Conservation (phyloP, 1,140 invertebrate genomes). For the Conus betulinus region DNA sequence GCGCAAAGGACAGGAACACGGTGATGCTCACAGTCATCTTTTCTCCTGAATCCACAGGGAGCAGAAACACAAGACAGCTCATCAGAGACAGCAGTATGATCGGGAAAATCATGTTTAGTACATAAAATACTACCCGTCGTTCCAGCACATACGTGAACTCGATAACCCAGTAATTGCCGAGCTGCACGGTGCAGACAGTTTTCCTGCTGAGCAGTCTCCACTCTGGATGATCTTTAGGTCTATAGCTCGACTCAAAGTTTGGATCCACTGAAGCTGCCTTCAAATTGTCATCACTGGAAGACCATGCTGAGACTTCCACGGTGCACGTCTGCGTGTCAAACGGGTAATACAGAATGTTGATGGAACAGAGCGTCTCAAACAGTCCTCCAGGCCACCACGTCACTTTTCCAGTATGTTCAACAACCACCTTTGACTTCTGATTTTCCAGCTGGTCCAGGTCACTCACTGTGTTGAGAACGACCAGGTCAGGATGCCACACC, state of each 20-base stretch:
- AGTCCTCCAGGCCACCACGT: conserved; percentile 15
- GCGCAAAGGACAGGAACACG: conserved; percentile 49
- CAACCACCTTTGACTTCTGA: neutral
- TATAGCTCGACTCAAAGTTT: neutral
- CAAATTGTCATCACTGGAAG: conserved; percentile 78
- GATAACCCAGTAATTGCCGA: neutral
- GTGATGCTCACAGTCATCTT: conserved; percentile 49
- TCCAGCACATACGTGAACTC: neutral
- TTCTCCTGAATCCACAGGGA: conserved; percentile 48
- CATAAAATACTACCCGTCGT: conserved; percentile 23
- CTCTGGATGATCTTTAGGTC: neutral
- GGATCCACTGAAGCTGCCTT: neutral
- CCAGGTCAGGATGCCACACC: conserved; percentile 20
- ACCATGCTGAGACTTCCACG: conserved; percentile 98
- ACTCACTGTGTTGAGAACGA: conserved; percentile 13
- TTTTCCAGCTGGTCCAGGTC: conserved; percentile 20
- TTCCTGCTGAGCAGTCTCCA: conserved; percentile 10
- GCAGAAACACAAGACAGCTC: conserved; percentile 43
- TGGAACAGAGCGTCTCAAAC: conserved; percentile 84
- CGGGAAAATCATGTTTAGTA: conserved; percentile 47
- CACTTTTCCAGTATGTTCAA: neutral
- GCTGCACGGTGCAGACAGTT: conserved; percentile 33
- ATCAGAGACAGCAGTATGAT: conserved; percentile 46
- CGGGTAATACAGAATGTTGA: conserved; percentile 82
- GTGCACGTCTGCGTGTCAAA: conserved; percentile 96